Conservation (phyloP, 2,797 vertebrate genomes). For the Falco columbarius region DNA sequence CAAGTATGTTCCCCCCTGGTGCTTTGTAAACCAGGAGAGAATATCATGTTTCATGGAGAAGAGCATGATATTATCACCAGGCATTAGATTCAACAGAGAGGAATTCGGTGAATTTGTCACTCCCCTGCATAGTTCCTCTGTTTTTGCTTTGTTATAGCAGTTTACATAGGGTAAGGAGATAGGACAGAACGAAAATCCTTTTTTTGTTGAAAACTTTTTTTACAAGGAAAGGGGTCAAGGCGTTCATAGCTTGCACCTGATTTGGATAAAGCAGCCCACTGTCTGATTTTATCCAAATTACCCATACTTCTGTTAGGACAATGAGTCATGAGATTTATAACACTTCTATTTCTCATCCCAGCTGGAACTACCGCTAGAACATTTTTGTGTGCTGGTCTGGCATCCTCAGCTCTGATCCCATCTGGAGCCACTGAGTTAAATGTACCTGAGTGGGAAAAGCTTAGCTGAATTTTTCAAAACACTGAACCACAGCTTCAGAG, state of each 20-base stretch:
- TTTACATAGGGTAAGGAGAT: background rate
- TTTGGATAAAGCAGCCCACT: background rate
- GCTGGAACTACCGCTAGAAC: background rate
- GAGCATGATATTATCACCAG: background rate
- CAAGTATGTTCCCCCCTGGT: constrained; percentile 1
- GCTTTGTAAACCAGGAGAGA: constrained; percentile 8
- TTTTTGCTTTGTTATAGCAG: constrained; percentile 20
- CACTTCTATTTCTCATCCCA: background rate
- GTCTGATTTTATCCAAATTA: background rate
- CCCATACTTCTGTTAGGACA: background rate
- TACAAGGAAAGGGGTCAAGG: background rate
- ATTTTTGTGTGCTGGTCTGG: background rate
- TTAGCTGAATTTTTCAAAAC: background rate
- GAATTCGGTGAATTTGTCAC: constrained; percentile 46
- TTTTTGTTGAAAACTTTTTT: background rate
- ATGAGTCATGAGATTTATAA: constrained; percentile 24
- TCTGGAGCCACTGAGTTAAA: background rate
- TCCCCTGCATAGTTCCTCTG: background rate
- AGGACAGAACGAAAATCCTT: background rate
- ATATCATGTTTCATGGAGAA: constrained; percentile 19
- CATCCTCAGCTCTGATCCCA: background rate
- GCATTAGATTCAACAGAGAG: constrained; percentile 9
- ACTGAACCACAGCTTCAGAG: background rate
- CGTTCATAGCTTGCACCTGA: background rate
- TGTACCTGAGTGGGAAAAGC: constrained; percentile 11